A percentile compares a stretch with the other conserved stretches of the same genome.
These are phyloP conservation scores for Thecophora atra DNA, from an alignment of 2,888 invertebrate genomes.

Conservation along the genomic window DNA sequence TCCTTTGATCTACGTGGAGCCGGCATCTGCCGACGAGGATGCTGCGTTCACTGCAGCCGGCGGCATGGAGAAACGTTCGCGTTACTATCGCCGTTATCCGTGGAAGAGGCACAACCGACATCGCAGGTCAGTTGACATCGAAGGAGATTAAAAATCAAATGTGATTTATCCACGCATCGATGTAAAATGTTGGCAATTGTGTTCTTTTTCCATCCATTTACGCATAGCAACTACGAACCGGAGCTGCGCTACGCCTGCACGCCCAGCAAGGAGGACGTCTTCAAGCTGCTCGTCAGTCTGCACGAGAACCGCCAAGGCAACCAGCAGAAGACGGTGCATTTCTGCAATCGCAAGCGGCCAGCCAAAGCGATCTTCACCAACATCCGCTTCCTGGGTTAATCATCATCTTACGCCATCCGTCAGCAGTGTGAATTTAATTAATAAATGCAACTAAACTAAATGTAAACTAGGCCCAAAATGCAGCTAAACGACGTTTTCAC, in stretches of 20 bases:
- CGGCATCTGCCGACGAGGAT: conserved; percentile 41
- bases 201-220: background rate
- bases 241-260: conserved; percentile 71
- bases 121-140: conserved; percentile 55
- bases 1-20: conserved; percentile 62
- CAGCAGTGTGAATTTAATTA: background rate
- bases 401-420: background rate
- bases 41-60: conserved; percentile 44
- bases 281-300: conserved; percentile 70
- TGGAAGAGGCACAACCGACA: conserved; percentile 72
- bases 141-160: background rate
- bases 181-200: too few relatives aligned
- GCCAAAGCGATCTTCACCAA: conserved; percentile 72
- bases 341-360: conserved; percentile 73
- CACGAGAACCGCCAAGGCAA: conserved; percentile 71
- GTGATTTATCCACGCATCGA: too few relatives aligned
- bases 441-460: background rate
- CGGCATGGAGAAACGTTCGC: conserved; percentile 67
- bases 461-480: background rate
- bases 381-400: conserved; percentile 72
- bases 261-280: conserved; percentile 73
- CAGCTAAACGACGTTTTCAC: too few relatives aligned
- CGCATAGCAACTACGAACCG: conserved; percentile 67
- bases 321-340: conserved; percentile 69
- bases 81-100: conserved; percentile 72